A percentile compares a stretch with the other conserved stretches of the same genome.
Evolutionary conservation across 1,140 invertebrate genomes (phyloP).

Genomic region (Drosophila kohkoa): DNA sequence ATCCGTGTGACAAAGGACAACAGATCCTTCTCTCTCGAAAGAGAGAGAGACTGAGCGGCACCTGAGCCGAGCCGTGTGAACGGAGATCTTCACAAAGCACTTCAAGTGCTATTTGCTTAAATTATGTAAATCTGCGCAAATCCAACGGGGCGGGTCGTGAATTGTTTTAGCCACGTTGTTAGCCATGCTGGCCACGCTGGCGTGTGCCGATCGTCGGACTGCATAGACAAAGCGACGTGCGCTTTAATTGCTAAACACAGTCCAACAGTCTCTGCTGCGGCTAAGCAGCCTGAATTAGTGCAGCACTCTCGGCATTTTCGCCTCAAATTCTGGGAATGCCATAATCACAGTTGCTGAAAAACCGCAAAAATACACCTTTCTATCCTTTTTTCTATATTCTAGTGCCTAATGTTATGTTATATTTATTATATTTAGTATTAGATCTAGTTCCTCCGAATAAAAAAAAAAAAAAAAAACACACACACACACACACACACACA

Average conservation of each 20-base stretch:
- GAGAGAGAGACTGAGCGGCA: constrained; percentile 27
- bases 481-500: too few species aligned
- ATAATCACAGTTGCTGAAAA: neutral
- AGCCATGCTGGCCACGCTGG: constrained; percentile 17
- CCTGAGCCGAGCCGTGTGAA: constrained; percentile 62
- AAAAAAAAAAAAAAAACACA: too few species aligned
- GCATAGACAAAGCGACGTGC: constrained; percentile 64
- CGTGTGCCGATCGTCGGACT: constrained; percentile 35
- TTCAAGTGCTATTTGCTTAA: constrained; percentile 76
- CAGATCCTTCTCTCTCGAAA: constrained; percentile 16
- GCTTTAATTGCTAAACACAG: constrained; percentile 68
- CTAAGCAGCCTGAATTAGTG: constrained; percentile 55
- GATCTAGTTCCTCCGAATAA: too few species aligned
- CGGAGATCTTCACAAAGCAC: constrained; percentile 57
- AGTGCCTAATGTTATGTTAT: too few species aligned
- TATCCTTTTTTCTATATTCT: too few species aligned
- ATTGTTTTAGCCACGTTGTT: constrained; percentile 50
- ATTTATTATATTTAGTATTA: too few species aligned
- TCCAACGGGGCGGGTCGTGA: constrained; percentile 62
- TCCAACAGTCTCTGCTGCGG: constrained; percentile 54
- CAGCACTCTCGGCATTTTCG: constrained; percentile 22
- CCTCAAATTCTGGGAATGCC: constrained; percentile 43
- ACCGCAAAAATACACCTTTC: neutral
- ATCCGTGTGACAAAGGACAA: constrained; percentile 65
- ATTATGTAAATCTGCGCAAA: constrained; percentile 78